Conservation (phyloP, 1,140 invertebrate species). For the Brachionus manjavacas region DNA sequence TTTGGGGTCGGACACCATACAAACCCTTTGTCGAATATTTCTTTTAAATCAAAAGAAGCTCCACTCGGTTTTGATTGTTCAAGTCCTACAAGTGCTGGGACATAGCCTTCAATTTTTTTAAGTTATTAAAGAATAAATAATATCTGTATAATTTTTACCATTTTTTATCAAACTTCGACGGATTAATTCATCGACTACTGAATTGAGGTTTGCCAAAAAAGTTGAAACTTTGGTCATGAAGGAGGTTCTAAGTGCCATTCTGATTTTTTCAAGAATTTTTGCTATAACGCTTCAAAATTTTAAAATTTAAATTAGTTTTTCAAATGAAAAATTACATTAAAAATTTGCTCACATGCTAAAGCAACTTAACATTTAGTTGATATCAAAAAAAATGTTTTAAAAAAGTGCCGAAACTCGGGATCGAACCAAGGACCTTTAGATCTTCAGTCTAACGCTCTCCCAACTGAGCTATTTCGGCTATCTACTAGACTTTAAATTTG, state of each 20-base stretch:
- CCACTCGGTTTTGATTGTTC: background rate
- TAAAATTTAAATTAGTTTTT: background rate
- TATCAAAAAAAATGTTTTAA: background rate
- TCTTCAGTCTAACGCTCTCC: background rate
- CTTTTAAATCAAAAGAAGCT: background rate
- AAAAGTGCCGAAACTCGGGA: background rate
- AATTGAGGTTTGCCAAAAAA: background rate
- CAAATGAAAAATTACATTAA: background rate
- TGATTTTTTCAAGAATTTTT: background rate
- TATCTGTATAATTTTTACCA: background rate
- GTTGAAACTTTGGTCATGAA: background rate
- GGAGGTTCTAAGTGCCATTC: background rate
- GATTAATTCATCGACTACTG: background rate
- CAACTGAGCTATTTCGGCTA: background rate
- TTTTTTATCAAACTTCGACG: background rate
- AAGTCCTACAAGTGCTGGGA: background rate
- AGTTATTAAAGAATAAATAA: no score
- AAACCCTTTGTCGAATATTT: constrained; percentile 10
- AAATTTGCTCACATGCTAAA: background rate
- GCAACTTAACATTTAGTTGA: background rate
- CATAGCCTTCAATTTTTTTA: background rate
- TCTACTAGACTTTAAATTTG: background rate
- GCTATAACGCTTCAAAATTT: background rate
- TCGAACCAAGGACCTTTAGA: background rate
- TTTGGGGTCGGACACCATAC: constrained; percentile 38